A percentile compares a stretch with the other conserved stretches of the same genome.
Evolutionary conservation across 2,113 vertebrate species (phyloP).

Genomic region (Hippocampus barbouri): DNA sequence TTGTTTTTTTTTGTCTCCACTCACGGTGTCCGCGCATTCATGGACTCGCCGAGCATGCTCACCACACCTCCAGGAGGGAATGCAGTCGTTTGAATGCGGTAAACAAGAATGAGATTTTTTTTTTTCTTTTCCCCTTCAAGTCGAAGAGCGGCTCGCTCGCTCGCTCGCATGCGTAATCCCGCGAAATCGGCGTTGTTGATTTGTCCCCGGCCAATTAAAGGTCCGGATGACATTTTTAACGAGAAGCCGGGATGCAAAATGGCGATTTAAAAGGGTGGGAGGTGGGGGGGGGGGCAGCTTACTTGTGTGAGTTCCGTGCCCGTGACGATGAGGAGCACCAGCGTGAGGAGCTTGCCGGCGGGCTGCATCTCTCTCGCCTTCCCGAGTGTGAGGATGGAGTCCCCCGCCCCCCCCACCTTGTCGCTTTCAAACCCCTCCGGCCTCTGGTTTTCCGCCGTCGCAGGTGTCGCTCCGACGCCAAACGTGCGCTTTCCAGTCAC

Average conservation of each 20-base stretch:
- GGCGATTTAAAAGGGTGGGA: slow-evolving; percentile 49
- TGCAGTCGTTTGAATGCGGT: slow-evolving; percentile 29
- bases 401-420: slow-evolving; percentile 29
- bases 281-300: slow-evolving; percentile 62
- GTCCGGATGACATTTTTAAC: slow-evolving; percentile 4
- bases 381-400: slow-evolving; percentile 65
- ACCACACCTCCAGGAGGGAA: slow-evolving; percentile 27
- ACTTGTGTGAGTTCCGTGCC: slow-evolving; percentile 97
- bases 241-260: slow-evolving; percentile 60
- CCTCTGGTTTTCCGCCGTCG: slow-evolving; percentile 5
- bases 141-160: slow-evolving; percentile 1
- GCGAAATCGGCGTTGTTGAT: too few species aligned
- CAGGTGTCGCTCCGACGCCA: background rate
- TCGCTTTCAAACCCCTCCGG: background rate
- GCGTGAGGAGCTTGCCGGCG: slow-evolving; percentile 88
- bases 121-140: too few species aligned
- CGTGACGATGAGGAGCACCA: slow-evolving; percentile 90
- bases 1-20: background rate
- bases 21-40: slow-evolving; percentile 26
- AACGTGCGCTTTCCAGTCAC: background rate
- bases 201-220: slow-evolving; percentile 45
- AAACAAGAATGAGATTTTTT: background rate
- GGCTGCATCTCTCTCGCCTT: slow-evolving; percentile 82
- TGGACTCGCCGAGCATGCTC: slow-evolving; percentile 56
- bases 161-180: background rate